phyloP scores from a whole-genome alignment of 2,797 vertebrate genomes.

The Anguilla pacifica region DNA sequence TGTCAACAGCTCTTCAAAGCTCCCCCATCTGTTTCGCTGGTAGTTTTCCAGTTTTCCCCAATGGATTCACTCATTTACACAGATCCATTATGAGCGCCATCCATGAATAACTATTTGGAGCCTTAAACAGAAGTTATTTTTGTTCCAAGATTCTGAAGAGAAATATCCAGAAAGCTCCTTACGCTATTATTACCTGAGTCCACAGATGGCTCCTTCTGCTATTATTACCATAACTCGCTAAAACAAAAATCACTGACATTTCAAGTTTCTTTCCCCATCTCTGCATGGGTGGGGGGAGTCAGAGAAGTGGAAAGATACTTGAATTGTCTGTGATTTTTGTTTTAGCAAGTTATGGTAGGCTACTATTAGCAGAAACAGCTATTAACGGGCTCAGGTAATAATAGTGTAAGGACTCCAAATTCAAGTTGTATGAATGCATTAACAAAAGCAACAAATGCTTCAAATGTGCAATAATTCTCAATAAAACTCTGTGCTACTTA shows the following conservation, averaged over 20 bases:
- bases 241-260: not conserved
- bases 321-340: too few species aligned
- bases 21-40: constrained; percentile 44
- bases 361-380: too few species aligned
- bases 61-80: constrained; percentile 16
- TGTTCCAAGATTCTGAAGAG: not conserved
- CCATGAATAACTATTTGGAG: not conserved
- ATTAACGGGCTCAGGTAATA: too few species aligned
- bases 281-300: too few species aligned
- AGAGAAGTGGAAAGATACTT: too few species aligned
- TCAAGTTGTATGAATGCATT: not conserved
- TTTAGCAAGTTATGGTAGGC: too few species aligned
- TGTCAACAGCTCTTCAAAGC: constrained; percentile 36
- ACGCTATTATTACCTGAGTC: not conserved
- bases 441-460: not conserved
- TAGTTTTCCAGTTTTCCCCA: constrained; percentile 33
- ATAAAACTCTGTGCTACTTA: not conserved
- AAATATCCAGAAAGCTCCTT: not conserved
- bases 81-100: not conserved
- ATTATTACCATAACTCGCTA: not conserved
- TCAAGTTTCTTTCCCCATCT: not conserved
- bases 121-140: not conserved
- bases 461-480: not conserved
- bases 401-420: not conserved
- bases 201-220: not conserved